Base-by-base conservation (phyloP, 2,113 vertebrate genomes). In the Petroica traversi region DNA sequence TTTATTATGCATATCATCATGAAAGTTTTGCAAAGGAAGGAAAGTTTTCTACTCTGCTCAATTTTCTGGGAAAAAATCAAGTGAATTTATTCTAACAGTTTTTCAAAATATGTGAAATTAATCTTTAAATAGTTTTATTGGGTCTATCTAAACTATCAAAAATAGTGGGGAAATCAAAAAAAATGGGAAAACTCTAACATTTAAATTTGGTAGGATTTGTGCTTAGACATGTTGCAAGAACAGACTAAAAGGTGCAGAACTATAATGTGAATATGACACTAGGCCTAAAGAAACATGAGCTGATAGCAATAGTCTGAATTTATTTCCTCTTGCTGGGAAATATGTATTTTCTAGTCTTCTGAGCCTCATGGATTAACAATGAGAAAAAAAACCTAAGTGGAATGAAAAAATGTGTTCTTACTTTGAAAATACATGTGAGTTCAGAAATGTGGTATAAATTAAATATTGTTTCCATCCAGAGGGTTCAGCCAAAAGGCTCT, bases 401-500 rank as follows among this genome's bases (percentile, higher is more conserved):
- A 90, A 89, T n/a, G 28, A 77, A 83, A 83, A 85, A 80, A 49
- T 24, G 25, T 51, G 43, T 51, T 94, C 41, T 73, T 77, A 79
- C 64, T 95, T 87, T 41, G 23, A 93, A 96, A 95, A 95, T 74
- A 57, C 28, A 20, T 68, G 23, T 74, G 34, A 23, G 29, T 88
- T 90, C 28, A 77, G 36, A 93, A 94, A 83, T 74, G 40, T 52
- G 33, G 82, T 92, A 90, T 92, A 76, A 97, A 95, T 94, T 93
- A 95, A 92, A 85, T 76, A 94, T 74, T 77, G 25, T 95, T 96
- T 93, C 82, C 28, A 86, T 80, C 59, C 40, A 68, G 38, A 77
- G n/a, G 34, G 93, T 95, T 96, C 90, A 94, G 90, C 92, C 93
- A 96, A 96, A 92, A 90, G 59, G 43, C 57, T 92, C 38, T 79